Percentiles rank a stretch among this genome's conserved stretches.
Evolutionary conservation across 2,888 invertebrate species (phyloP).

Genomic region (Hirtodrosophila histrioides): DNA sequence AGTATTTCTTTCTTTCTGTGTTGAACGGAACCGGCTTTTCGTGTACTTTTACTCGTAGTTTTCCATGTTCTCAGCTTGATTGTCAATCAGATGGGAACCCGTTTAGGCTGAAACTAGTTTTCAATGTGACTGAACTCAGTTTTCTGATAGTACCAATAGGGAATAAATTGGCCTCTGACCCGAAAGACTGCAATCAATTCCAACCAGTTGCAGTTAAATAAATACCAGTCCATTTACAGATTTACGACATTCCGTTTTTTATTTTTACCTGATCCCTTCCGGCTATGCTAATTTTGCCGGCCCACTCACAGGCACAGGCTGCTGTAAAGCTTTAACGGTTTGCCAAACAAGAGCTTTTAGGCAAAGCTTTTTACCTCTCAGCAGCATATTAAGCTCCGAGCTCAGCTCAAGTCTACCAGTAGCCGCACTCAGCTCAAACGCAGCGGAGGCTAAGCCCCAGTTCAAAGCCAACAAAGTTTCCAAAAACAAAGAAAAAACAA

Average conservation of each 20-base stretch:
- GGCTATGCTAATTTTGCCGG: constrained; percentile 50
- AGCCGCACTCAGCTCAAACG: constrained; percentile 49
- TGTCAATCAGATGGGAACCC: constrained; percentile 16
- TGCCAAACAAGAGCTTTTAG: constrained; percentile 3
- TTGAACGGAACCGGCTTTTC: constrained; percentile 20
- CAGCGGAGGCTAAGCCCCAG: constrained; percentile 20
- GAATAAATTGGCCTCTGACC: constrained; percentile 2
- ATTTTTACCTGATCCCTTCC: constrained; percentile 52
- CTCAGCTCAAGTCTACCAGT: constrained; percentile 50
- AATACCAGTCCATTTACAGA: constrained; percentile 9
- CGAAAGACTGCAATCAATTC: constrained; percentile 5
- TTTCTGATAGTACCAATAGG: neutral
- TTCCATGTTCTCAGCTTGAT: constrained; percentile 25
- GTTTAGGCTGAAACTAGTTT: constrained; percentile 50
- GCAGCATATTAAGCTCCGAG: constrained; percentile 68
- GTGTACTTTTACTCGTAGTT: constrained; percentile 22
- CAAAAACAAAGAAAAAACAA: neutral
- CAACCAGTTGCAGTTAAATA: neutral
- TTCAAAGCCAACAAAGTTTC: neutral
- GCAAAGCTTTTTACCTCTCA: constrained; percentile 16
- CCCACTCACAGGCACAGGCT: constrained; percentile 24
- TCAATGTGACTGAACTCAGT: neutral
- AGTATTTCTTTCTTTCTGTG: no score
- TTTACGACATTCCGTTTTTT: constrained; percentile 29
- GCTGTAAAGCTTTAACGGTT: constrained; percentile 34